phyloP scores from a whole-genome alignment of 2,113 vertebrate species.

The Pardalotus punctatus region DNA sequence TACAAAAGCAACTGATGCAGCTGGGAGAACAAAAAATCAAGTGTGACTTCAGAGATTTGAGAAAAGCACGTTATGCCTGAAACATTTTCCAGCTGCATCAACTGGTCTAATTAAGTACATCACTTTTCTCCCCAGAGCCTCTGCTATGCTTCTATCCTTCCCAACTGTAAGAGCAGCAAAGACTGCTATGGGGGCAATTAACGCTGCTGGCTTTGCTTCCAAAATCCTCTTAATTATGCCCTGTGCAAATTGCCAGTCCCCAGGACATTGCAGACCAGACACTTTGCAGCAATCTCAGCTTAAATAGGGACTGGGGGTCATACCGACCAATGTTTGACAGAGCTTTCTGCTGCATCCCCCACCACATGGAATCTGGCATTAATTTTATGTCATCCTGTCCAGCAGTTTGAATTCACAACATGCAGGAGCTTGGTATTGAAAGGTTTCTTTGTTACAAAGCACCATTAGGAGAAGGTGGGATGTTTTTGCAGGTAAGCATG shows the following conservation, averaged over 20 bases:
- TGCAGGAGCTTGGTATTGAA: not conserved
- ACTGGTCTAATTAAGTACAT: not conserved
- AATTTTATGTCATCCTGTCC: not conserved
- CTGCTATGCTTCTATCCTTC: not conserved
- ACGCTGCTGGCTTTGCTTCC: not conserved
- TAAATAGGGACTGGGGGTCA: not conserved
- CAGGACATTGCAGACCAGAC: not conserved
- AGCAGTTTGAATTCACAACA: not conserved
- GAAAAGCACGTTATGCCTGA: not conserved
- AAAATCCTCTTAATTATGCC: not conserved
- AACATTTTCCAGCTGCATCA: not conserved
- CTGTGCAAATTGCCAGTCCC: not conserved
- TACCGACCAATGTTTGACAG: not conserved
- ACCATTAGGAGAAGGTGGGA: not conserved
- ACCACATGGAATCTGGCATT: not conserved
- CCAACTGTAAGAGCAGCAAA: not conserved
- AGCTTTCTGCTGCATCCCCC: not conserved
- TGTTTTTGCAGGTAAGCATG: not conserved
- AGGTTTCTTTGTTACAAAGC: not conserved
- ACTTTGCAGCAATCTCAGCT: not conserved
- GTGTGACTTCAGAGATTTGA: not conserved
- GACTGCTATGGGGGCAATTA: not conserved
- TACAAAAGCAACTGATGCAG: not conserved
- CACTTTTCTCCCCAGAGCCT: not conserved
- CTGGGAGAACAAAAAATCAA: not conserved